Evolutionary conservation across 2,113 vertebrate genomes (phyloP).

Genomic region (Corythaixoides concolor): DNA sequence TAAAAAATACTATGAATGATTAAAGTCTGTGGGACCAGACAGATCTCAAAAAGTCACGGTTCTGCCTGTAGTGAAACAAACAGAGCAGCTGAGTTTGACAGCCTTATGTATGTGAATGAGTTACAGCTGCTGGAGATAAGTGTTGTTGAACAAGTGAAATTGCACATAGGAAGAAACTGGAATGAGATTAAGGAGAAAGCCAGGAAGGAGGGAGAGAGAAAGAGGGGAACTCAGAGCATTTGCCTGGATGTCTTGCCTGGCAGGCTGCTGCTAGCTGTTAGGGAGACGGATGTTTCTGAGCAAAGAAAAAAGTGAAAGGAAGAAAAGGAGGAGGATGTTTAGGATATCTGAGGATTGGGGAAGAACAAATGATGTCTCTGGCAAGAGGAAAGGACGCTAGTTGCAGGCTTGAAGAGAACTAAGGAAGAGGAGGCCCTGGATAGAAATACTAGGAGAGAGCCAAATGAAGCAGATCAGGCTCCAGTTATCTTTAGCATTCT

Average conservation of each 20-base stretch:
- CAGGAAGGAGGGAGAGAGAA: not conserved
- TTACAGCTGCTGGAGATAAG: not conserved
- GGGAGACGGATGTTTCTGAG: not conserved
- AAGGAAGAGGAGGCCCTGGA: not conserved
- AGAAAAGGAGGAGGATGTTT: constrained; percentile 18
- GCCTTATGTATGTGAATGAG: not conserved
- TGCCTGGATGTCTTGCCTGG: not conserved
- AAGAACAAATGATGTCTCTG: not conserved
- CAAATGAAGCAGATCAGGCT: not conserved
- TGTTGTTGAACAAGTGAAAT: not conserved
- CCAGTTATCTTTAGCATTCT: constrained; percentile 8
- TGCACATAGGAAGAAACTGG: not conserved
- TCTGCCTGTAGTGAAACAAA: not conserved
- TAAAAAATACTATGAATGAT: not conserved
- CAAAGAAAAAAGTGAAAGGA: not conserved
- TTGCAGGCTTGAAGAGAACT: not conserved
- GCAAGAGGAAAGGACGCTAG: not conserved
- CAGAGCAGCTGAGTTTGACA: not conserved
- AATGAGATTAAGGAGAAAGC: not conserved
- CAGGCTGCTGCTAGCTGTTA: not conserved
- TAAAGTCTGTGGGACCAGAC: not conserved
- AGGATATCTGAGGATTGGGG: not conserved
- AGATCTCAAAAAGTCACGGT: not conserved
- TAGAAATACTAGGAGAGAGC: not conserved
- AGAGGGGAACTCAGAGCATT: not conserved